phyloP scores from a whole-genome alignment of 2,113 vertebrate species.

The Trogon melanurus region DNA sequence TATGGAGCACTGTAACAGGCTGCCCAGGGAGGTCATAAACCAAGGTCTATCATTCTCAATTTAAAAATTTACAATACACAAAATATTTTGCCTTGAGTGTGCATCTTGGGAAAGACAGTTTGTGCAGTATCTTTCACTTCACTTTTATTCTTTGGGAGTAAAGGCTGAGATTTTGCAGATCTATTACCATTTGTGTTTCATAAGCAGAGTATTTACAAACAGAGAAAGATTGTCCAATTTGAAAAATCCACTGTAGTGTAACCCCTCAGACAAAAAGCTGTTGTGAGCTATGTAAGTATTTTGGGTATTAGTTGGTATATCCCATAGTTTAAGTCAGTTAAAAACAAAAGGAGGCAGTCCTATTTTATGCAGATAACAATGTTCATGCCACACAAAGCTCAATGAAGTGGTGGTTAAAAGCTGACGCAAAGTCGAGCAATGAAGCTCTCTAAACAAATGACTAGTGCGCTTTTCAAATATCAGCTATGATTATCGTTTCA shows the following conservation, averaged over 20 bases:
- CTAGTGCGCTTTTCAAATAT: neutral
- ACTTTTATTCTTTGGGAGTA: neutral
- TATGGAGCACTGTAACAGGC: too few species aligned
- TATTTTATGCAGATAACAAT: neutral
- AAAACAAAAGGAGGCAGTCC: neutral
- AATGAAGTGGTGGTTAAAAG: neutral
- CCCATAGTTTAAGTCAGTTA: neutral
- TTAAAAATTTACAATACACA: neutral
- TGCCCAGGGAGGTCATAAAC: neutral
- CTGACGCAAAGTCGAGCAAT: neutral
- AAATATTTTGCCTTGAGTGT: neutral
- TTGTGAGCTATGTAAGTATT: neutral
- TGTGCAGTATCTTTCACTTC: neutral
- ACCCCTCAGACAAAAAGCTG: neutral
- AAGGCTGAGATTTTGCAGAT: neutral
- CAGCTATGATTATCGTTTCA: neutral
- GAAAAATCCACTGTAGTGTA: neutral
- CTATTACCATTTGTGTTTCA: neutral
- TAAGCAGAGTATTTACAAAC: neutral
- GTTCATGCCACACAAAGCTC: neutral
- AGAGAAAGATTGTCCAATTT: neutral
- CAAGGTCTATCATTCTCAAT: neutral
- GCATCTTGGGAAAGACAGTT: neutral
- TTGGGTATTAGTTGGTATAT: neutral
- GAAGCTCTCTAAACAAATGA: neutral